These are phyloP conservation scores for Melikaiella ostensackeni DNA, from an alignment of 2,888 invertebrate genomes.

Conservation along the genomic window DNA sequence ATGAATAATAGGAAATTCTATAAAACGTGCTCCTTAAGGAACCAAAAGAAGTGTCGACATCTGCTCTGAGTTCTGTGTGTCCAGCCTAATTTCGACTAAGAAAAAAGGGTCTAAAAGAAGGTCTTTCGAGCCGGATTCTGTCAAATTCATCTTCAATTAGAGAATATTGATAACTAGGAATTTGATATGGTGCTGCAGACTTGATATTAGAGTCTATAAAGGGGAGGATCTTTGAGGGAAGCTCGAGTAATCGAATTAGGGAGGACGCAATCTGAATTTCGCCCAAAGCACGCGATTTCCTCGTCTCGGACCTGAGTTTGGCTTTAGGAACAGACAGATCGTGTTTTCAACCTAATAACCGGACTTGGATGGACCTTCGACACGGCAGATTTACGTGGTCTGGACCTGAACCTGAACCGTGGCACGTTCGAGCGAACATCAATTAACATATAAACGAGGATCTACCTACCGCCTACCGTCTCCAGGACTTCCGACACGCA, in stretches of 20 bases:
- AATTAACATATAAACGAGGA: slow-evolving; percentile 33
- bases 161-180: neutral
- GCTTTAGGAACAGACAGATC: neutral
- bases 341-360: slow-evolving; percentile 3
- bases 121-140: too few relatives aligned
- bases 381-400: slow-evolving; percentile 40
- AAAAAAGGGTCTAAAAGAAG: neutral
- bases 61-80: too few relatives aligned
- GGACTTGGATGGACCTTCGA: slow-evolving; percentile 21
- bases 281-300: slow-evolving; percentile 13
- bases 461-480: slow-evolving; percentile 30
- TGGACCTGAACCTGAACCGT: slow-evolving; percentile 55
- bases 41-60: too few relatives aligned
- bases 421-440: slow-evolving; percentile 48
- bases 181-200: neutral
- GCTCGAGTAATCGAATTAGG: neutral
- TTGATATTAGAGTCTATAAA: neutral
- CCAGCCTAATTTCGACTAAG: too few relatives aligned
- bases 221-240: neutral
- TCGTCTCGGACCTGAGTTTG: neutral
- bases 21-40: too few relatives aligned
- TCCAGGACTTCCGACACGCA: slow-evolving; percentile 18
- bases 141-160: too few relatives aligned
- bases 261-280: neutral
- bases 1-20: too few relatives aligned